Base-by-base conservation (phyloP, 2,797 vertebrate genomes). In the Loris lydekkerianus region DNA sequence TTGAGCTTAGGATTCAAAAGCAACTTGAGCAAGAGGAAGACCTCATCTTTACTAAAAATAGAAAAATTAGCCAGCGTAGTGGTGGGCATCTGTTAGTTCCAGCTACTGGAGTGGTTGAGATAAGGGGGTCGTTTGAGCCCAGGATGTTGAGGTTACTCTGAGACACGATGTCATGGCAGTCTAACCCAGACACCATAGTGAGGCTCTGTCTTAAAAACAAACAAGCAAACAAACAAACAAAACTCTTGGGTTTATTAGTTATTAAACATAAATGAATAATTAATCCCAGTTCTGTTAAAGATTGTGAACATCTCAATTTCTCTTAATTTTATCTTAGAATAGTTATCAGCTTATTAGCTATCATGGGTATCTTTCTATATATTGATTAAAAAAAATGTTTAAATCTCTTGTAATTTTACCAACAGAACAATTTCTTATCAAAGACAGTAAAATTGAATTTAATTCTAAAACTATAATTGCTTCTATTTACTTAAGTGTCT, bases 281-380 rank as follows among this genome's bases (percentile, higher is more conserved):
- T 78, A 1, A 75, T 3, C 72, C 5, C 3, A 73, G 14, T 77
- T 76, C 25, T 63, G 18, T 3, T 63, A 92, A 80, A 86, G 5
- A 75, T 27, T 63, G 7, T 34, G 5, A 83, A 86, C 11, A 7
- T 31, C 2, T 61, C 61, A 25, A 63, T 78, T 88, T 91, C 20
- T 8, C 60, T 91, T 90, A 95, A 46, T 86, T 65, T 72, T 56
- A 63, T 56, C 77, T 95, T 90, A 49, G 65, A 87, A 73, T 6
- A 81, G 18, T 80, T 84, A 67, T n/a, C 8, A 23, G 15, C 3
- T 69, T 69, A 53, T 78, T 94, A 87, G 75, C 70, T 40, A 37
- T 27, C 20, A 49, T 63, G 7, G 7, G 23, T 60, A 61, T 61
- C 83, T 84, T 80, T 69, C 69, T 92, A 69, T 37, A 86, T 83